Evolutionary conservation across 1,140 invertebrate genomes (phyloP), one percentile per base, ranked within the genome.

Genomic region (Contarinia nasturtii): DNA sequence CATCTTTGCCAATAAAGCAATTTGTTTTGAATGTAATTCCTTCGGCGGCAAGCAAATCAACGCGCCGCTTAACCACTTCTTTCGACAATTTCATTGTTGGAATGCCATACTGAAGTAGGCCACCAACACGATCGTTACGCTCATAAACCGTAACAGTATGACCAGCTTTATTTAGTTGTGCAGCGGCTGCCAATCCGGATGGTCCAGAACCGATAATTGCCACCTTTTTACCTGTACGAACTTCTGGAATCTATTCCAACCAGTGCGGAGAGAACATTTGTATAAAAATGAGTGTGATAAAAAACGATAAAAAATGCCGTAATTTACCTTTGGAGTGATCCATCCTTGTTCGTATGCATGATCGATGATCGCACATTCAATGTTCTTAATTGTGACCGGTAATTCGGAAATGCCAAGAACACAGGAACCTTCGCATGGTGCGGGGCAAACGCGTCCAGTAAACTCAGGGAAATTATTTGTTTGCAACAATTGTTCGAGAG

Each of bases 381-480:
- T 98, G 60, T 95, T 95, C 65, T 98, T 98, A 58, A 99, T 99
- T 27, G 94, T 98, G 1, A 99, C 95, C 10, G 95, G 73, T 3
- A 91, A 89, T 55, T 91, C 84, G 41, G 88, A 91, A 57, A 98
- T 98, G 27, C 91, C 93, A 45, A 98, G 63, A 15, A 97, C 93
- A 68, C 95, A 99, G 2, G 94, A 87, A 41, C 90, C 94, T 73
- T 99, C 95, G 69, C 95, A 98, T 3, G 95, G 95, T 14, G 95
- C 94, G 11, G 95, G 95, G 63, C 95, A 99, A 10, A 97, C 93
- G 57, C 95, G 72, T 3, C 95, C 95, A 44, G 94, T 98, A 61
- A 98, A 98, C 67, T 99, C 95, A 38, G 95, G 95, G 68, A 99
- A 98, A 61, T 98, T 98, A 60, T 98, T 98, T 1, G 95, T 99